Evolutionary conservation across 2,113 vertebrate species (phyloP), one percentile per base, ranked within the genome.

Genomic region (Heterotis niloticus): DNA sequence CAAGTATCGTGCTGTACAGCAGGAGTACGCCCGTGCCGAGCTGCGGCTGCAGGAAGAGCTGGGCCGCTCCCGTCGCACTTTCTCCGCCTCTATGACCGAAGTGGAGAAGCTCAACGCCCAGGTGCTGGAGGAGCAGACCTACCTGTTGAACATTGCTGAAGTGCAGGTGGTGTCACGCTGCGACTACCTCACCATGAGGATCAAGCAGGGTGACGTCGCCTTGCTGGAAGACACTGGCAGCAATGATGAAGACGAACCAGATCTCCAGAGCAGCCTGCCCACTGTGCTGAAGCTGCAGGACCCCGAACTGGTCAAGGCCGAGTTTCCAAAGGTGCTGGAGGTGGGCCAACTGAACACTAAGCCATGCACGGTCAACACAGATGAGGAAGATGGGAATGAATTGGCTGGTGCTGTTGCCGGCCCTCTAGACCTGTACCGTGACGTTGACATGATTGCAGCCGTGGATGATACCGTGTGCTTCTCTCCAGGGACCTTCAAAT

Each of bases 161-260:
- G 96, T 98, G 72, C 96, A 96, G 90, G 94, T 96, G 0, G 90
- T 98, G 82, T 98, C 97, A 13, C 94, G 96, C 81, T 98, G 95
- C 24, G 97, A 99, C 87, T 99, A 98, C 84, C 94, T 99, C 81
- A 93, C 96, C 18, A 95, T 95, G 90, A 95, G 94, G 84, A 95
- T 95, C 82, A 96, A 96, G 86, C 97, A 98, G 87, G 94, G 94
- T 0, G 97, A 99, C 51, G 92, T 94, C 0, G 93, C 94, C 17
- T 87, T 99, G 5, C 84, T 99, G 60, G 96, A 97, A 83, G 96
- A 98, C 17, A 89, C 90, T 0, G 90, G 89, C 0, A 78, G 75
- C 44, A 87, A 90, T 0, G 96, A 96, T 0, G 95, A 98, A 77
- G 96, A 97, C 67, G 92, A 93, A 60, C 91, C 94, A 0, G 95